Conservation (phyloP, 2,888 invertebrate genomes). For the Chironomus tentans region DNA sequence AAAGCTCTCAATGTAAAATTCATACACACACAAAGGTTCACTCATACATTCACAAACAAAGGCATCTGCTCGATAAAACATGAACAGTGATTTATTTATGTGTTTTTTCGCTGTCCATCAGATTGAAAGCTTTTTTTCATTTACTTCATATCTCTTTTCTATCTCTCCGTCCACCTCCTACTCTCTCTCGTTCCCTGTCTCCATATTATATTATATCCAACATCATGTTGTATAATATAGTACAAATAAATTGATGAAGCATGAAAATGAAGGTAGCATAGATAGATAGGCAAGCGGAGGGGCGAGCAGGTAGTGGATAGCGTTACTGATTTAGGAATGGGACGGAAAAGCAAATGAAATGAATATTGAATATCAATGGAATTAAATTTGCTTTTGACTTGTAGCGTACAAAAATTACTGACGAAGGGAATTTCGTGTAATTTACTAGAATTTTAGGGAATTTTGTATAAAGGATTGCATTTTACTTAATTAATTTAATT, state of each 20-base stretch:
- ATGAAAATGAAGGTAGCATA: background rate
- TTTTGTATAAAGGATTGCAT: too few relatives aligned
- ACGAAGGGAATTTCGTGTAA: too few relatives aligned
- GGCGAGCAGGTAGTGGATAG: too few relatives aligned
- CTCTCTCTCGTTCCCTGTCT: background rate
- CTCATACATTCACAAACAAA: background rate
- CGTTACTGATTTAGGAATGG: background rate
- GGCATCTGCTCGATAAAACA: conserved; percentile 15
- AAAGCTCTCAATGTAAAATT: too few relatives aligned
- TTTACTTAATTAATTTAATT: too few relatives aligned
- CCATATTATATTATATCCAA: too few relatives aligned
- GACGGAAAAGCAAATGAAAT: background rate
- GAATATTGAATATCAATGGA: conserved; percentile 21
- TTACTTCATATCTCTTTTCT: background rate
- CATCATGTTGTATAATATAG: background rate
- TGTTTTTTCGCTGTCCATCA: conserved; percentile 25
- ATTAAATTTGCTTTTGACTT: background rate
- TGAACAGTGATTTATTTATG: conserved; percentile 26
- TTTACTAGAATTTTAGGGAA: too few relatives aligned
- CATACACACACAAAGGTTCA: too few relatives aligned
- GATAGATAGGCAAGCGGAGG: too few relatives aligned
- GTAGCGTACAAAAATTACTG: background rate
- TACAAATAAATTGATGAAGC: conserved; percentile 15
- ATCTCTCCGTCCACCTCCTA: background rate
- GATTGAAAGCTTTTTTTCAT: background rate